Base-by-base conservation (phyloP, 2,113 vertebrate genomes). In the Phyllopteryx taeniolatus region DNA sequence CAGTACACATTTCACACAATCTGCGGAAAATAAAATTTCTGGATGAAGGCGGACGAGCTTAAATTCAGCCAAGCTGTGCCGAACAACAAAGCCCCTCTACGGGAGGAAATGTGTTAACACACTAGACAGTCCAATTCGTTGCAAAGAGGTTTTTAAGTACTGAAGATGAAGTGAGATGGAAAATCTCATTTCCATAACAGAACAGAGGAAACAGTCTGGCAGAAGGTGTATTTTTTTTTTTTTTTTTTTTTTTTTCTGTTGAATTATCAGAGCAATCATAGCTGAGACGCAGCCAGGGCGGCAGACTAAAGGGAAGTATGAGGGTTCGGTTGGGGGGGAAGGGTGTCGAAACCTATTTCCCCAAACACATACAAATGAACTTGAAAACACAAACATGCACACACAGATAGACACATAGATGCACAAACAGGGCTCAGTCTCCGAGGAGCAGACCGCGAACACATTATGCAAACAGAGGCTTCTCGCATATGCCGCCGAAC, bases 121-220 rank as follows among this genome's bases (percentile, higher is more conserved):
- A 67, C 79, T 44, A 86, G 84, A 88, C 89, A 88, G 81, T 73
- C 75, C 82, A 79, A 81, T 83, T 83, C 85, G 81, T 66, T 81
- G 85, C 82, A 87, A 85, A 85, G 77, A 91, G 83, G 85, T 87
- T 86, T 86, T 90, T 86, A 89, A 90, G 89, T 87, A 85, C 79
- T 77, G 79, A 80, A 88, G 88, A 87, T 89, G 83, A 90, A 89
- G 80, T 83, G 90, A 90, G 89, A 92, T 81, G 87, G 87, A 89
- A 89, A 90, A 90, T 89, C 87, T 88, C 67, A 92, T 92, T 91
- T 93, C 88, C 90, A 92, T 92, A 90, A 85, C 69, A 89, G 85
- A 89, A 90, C 77, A 83, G 82, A 83, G 74, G 83, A 86, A 90
- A 90, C 86, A 84, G 85, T 87, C 81, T 86, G 83, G 85, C 87